Evolutionary conservation across 2,113 vertebrate genomes (phyloP).

Genomic region (Panthera tigris): DNA sequence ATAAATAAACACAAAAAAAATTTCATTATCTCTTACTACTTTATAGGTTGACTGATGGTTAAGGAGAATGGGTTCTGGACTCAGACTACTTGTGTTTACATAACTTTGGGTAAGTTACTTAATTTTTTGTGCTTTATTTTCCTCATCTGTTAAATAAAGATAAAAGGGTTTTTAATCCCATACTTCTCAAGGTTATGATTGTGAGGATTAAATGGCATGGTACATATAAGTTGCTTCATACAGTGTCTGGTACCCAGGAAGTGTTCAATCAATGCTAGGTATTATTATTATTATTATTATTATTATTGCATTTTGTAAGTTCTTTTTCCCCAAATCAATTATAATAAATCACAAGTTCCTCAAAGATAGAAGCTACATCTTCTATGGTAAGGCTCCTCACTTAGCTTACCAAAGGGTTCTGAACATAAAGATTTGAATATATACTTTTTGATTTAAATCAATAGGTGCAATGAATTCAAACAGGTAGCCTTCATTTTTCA

Average conservation of each 20-base stretch:
- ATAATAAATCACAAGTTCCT: constrained; percentile 16
- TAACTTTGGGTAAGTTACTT: neutral
- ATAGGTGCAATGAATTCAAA: neutral
- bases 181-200: neutral
- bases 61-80: neutral
- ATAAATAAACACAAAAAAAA: neutral
- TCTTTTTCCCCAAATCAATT: neutral
- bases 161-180: neutral
- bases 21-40: constrained; percentile 11
- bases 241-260: neutral
- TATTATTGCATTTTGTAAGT: neutral
- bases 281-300: neutral
- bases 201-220: neutral
- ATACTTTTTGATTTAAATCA: neutral
- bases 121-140: neutral
- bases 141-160: neutral
- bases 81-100: neutral
- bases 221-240: neutral
- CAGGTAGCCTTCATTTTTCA: neutral
- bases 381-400: neutral
- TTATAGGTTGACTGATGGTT: neutral
- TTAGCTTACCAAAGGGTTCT: neutral
- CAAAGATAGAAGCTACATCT: neutral
- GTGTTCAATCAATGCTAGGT: neutral
- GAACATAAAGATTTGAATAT: neutral